Evolutionary conservation across 2,113 vertebrate genomes (phyloP).

Genomic region (Podilymbus podiceps): DNA sequence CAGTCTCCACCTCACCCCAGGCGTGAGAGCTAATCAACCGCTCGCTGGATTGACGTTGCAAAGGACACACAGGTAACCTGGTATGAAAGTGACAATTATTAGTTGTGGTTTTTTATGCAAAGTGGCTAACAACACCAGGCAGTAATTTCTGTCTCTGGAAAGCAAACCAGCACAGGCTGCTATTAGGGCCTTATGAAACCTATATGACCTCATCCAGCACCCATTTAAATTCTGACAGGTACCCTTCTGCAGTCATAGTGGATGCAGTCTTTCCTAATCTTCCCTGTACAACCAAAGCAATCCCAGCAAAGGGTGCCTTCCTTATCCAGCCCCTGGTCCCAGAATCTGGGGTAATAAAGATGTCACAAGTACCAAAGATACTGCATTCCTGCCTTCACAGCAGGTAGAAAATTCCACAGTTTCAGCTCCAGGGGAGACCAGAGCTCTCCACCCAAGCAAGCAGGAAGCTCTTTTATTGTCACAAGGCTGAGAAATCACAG

Average conservation of each 20-base stretch:
- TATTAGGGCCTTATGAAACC: neutral
- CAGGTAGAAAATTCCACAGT: neutral
- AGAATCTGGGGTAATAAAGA: neutral
- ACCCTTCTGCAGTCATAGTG: neutral
- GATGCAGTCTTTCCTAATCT: neutral
- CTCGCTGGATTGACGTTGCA: neutral
- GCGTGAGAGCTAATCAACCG: neutral
- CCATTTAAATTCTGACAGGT: neutral
- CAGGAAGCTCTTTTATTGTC: neutral
- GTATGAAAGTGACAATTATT: neutral
- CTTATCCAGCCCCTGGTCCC: neutral
- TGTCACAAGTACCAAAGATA: neutral
- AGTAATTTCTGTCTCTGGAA: neutral
- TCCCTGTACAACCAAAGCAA: neutral
- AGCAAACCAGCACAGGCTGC: neutral
- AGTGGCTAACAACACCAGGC: neutral
- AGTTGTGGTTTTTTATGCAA: neutral
- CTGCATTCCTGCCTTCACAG: neutral
- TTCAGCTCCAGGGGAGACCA: neutral
- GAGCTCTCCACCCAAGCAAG: rapidly evolving
- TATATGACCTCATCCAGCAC: neutral
- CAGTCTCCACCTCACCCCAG: neutral
- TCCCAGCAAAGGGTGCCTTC: neutral
- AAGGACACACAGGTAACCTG: neutral
- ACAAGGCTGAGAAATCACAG: neutral